phyloP scores from a whole-genome alignment of 2,888 invertebrate species.

The Drosophila koepferae region DNA sequence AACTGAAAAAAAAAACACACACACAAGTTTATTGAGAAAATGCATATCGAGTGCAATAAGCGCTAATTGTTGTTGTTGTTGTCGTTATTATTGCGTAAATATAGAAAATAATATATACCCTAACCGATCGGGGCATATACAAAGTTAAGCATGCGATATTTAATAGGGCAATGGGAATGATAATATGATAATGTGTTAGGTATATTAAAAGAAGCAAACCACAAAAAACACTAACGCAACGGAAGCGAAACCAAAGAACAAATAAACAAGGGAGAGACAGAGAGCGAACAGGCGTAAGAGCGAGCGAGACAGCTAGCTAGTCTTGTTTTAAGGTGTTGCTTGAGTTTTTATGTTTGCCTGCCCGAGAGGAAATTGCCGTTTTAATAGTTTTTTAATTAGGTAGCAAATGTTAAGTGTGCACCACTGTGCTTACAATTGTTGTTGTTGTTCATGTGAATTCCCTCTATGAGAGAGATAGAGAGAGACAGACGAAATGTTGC shows the following conservation, averaged over 20 bases:
- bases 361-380: conserved; percentile 47
- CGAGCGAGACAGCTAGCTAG: neutral
- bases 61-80: conserved; percentile 24
- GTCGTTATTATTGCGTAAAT: conserved; percentile 16
- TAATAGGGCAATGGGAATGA: conserved; percentile 9
- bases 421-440: conserved; percentile 10
- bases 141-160: conserved; percentile 5
- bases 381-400: conserved; percentile 66
- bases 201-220: conserved; percentile 8
- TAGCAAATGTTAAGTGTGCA: conserved; percentile 36
- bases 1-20: conserved; percentile 22
- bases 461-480: neutral
- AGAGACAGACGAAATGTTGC: conserved; percentile 45
- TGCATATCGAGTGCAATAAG: conserved; percentile 48
- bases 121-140: neutral
- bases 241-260: conserved; percentile 35
- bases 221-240: conserved; percentile 30
- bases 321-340: conserved; percentile 13
- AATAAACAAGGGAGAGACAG: neutral
- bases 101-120: neutral
- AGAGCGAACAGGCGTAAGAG: neutral
- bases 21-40: conserved; percentile 27
- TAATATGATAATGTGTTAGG: conserved; percentile 11
- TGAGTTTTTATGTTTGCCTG: conserved; percentile 17
- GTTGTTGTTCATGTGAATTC: neutral